These are phyloP conservation scores for Heptranchias perlo DNA, from an alignment of 2,113 vertebrate genomes.

Conservation along the genomic window DNA sequence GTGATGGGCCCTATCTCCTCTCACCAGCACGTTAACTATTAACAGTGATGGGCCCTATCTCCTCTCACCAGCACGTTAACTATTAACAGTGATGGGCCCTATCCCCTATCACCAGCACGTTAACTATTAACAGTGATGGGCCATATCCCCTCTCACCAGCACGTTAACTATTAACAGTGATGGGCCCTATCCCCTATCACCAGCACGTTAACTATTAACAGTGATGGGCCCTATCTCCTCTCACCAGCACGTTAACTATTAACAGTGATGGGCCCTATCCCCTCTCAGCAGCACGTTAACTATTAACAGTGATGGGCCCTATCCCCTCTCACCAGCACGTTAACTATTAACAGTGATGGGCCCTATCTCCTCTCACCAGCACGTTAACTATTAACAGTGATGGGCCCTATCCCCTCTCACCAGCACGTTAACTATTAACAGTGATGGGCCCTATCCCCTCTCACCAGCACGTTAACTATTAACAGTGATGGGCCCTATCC, in stretches of 20 bases:
- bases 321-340: background rate
- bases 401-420: background rate
- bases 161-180: background rate
- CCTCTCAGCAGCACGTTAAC: background rate
- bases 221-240: background rate
- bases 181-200: background rate
- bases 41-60: background rate
- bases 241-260: background rate
- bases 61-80: background rate
- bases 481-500: background rate
- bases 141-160: background rate
- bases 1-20: background rate
- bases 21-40: background rate
- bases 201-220: too few relatives aligned
- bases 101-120: background rate
- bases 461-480: background rate
- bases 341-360: background rate
- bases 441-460: background rate
- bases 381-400: background rate
- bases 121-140: background rate
- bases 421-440: too few relatives aligned
- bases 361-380: background rate
- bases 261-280: background rate
- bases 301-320: background rate
- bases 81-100: background rate